Percentiles rank a stretch among this genome's conserved stretches.
Evolutionary conservation across 2,113 vertebrate genomes (phyloP).

Genomic region (Pipra filicauda): DNA sequence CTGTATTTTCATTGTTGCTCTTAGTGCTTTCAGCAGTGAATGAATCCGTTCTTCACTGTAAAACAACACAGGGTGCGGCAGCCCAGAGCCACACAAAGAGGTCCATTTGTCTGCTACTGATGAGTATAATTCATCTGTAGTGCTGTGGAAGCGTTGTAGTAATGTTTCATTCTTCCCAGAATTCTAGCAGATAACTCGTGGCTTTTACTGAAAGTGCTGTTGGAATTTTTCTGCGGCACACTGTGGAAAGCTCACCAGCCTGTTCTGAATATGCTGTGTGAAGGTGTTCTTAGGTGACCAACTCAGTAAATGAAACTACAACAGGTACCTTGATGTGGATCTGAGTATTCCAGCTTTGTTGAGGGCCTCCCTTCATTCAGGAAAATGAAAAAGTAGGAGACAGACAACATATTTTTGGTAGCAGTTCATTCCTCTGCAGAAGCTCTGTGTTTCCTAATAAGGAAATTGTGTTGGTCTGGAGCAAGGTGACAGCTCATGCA

Average conservation of each 20-base stretch:
- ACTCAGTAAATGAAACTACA: neutral
- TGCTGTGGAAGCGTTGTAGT: neutral
- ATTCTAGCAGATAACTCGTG: neutral
- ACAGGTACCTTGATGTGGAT: neutral
- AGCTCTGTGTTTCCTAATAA: neutral
- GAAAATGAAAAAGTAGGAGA: neutral
- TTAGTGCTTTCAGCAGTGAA: neutral
- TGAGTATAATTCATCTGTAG: neutral
- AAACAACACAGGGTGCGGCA: fast-evolving
- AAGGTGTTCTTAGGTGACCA: neutral
- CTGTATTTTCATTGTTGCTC: neutral
- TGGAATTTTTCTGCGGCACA: neutral
- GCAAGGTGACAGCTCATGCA: neutral
- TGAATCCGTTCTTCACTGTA: neutral
- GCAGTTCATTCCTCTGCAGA: neutral
- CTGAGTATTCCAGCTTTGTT: neutral
- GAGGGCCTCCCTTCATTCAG: neutral
- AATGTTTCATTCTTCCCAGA: neutral
- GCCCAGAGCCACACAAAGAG: neutral
- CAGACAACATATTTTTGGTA: neutral
- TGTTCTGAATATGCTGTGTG: neutral
- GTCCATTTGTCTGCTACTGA: neutral
- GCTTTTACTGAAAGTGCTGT: neutral
- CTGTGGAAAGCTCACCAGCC: neutral
- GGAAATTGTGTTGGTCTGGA: neutral